Conservation (phyloP, 2,797 vertebrate species). For the Cuculus canorus region DNA sequence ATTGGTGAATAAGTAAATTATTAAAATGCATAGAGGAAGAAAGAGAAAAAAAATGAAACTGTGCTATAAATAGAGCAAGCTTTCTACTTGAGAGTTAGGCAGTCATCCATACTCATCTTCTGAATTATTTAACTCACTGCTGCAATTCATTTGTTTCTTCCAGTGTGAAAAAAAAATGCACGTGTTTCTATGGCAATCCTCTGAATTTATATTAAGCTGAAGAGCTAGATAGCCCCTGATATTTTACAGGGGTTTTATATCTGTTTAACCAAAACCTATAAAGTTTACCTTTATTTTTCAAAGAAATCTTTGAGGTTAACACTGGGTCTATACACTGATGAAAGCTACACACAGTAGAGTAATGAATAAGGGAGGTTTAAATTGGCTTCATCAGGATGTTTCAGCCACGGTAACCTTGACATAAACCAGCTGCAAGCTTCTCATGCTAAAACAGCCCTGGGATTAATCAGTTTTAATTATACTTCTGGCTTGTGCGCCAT, state of each 20-base stretch:
- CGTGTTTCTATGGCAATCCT: constrained; percentile 11
- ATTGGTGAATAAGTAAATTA: constrained; percentile 5
- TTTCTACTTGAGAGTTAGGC: background rate
- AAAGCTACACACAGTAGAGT: constrained; percentile 31
- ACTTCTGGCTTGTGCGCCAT: background rate
- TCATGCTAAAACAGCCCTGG: constrained; percentile 31
- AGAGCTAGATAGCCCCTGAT: background rate
- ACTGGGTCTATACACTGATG: constrained; percentile 9
- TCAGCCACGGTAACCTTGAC: constrained; percentile 55
- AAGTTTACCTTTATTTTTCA: constrained; percentile 8
- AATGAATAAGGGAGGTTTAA: constrained; percentile 51
- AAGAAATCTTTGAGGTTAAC: background rate
- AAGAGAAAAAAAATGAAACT: background rate
- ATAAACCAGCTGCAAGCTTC: constrained; percentile 67
- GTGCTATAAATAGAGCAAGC: constrained; percentile 13
- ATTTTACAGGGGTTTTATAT: background rate
- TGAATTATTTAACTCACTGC: constrained; percentile 44
- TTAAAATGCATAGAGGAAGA: background rate
- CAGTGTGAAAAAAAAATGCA: background rate
- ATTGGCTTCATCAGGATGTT: constrained; percentile 51
- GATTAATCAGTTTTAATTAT: constrained; percentile 48
- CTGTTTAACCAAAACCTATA: constrained; percentile 1
- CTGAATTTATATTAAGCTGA: background rate
- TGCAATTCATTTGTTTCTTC: constrained; percentile 12
- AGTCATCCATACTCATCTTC: background rate